Evolutionary conservation across 2,888 invertebrate genomes (phyloP), one percentile per base, ranked within the genome.

Genomic region (Lasioglossum calceatum): DNA sequence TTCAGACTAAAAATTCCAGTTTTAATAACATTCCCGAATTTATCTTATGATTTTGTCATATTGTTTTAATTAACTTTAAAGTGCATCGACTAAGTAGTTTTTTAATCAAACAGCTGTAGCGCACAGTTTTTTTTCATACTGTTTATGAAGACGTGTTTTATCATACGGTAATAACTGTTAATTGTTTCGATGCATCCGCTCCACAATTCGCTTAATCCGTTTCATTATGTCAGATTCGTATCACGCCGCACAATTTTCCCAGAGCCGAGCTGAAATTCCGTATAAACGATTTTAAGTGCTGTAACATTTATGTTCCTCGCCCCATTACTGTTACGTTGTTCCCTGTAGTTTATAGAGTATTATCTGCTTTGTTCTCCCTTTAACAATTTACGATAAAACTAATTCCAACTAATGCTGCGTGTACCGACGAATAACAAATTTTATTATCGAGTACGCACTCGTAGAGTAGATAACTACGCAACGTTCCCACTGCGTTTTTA

Each of bases 211-310:
- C 19, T 50, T 50, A 50, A 50, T 19, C 50, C 50, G 50, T 50
- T 50, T 50, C 50, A 50, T 50, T 50, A 50, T 50, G 50, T 23
- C 50, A 23, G 54, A 54, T 54, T 8, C 54, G 54, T 54, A 54
- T 54, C 27, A 14, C 58, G 27, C 12, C 12, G 54, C 12, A 27
- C 12, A 27, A n/a, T 61, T 58, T 58, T 58, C 12, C 58, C n/a
- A 10, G n/a, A n/a, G 27, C n/a, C n/a, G n/a, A 12, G 58, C 27
- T 61, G 61, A 61, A 61, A 61, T 61, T 61, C 61, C 61, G 61
- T 61, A 61, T 54, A 54, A 61, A 61, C 61, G 61, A 61, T 61
- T 61, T 61, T 61, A 61, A 61, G 61, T 61, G 61, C 61, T 27
- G 61, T 27, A 27, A 27, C 61, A 61, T 61, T 61, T 61, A 61